Base-by-base conservation (phyloP, 1,140 invertebrate species). In the Tetranychus cinnabarinus region DNA sequence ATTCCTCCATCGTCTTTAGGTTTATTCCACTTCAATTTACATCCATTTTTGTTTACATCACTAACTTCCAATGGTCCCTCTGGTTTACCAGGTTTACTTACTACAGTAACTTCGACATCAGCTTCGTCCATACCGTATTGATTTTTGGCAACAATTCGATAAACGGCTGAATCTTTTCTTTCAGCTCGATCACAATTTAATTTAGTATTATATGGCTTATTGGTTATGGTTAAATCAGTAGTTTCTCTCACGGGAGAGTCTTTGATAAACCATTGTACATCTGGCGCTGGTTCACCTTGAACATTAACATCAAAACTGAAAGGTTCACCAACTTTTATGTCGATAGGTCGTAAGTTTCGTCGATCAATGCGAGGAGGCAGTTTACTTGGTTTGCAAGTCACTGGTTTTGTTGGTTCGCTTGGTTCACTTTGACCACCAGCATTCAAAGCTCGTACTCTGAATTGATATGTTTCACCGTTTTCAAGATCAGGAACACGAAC, bases 351-450 rank as follows among this genome's bases (percentile, higher is more conserved):
- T 6, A 64, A 37, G 15, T 47, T 93, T 88, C 63, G 90, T 86
- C 60, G 81, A 80, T 36, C 93, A 93, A 39, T 86, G 91, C 69
- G 93, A 91, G 73, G 98, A 98, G 1, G 97, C 84, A 33, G 93
- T 92, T 71, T 88, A 65, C 95, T 79, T 75, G 97, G 98, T 75
- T 97, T 90, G 71, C 97, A 97, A 61, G 88, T 88, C 69, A 90
- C 48, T 92, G 48, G 93, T 72, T 0, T 82, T 86, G 42, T 93
- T 75, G 69, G 91, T 86, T 45, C 84, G 79, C 10, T 95, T 75
- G 69, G 90, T 88, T 93, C 88, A 63, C 91, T 86, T 60, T 81
- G 80, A 33, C 93, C 95, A 42, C 86, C 92, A 69, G 93, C 91
- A 73, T 98, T 98, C 60, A 67, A 86, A 59, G 92, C 88, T 56